Evolutionary conservation across 2,888 invertebrate species (phyloP), one percentile per base, ranked within the genome.

Genomic region (Leptopilina drosophilae): DNA sequence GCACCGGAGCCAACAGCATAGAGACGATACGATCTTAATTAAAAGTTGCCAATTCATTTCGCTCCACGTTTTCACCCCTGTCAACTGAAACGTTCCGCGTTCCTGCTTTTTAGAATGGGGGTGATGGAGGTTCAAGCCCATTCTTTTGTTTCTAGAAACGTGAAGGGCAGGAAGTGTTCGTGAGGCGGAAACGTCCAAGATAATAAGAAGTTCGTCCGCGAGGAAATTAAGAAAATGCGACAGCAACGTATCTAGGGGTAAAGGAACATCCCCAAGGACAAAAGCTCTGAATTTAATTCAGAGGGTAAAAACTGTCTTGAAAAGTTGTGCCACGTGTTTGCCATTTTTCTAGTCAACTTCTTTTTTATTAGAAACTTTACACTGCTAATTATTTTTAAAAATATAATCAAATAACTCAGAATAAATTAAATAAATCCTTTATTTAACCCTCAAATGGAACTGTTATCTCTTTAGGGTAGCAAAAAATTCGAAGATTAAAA

Each of bases 41-140:
- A 92, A 92, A 91, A 91, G 88, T 91, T 91, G 90, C 91, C 91
- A 90, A 91, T 91, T 91, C 91, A 91, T 91, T 91, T 91, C 86
- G 88, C 85, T 83, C 86, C 83, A 82, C 85, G 84, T 88, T 88
- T 87, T 86, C 87, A 87, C 85, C 86, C 73, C 86, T 84, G 82
- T 84, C 87, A 86, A 86, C 85, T 82, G 69, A 76, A 78, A 14
- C 46, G 56, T 56, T 59, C 79, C 40, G 42, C 42, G 46, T 33
- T 62, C 53, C 53, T 73, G 20, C 78, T 76, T 79, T 81, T 81
- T 67, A 79, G 81, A 76, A 79, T 79, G 80, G 78, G 26, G 78
- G 79, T 80, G 76, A 78, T 69, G 80, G 76, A 62, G 78, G 79
- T 81, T 73, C 78, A 78, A 80, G 84, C 84, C 85, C 82, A 84